Evolutionary conservation across 2,888 invertebrate genomes (phyloP).

Genomic region (Glaucopsyche alexis): DNA sequence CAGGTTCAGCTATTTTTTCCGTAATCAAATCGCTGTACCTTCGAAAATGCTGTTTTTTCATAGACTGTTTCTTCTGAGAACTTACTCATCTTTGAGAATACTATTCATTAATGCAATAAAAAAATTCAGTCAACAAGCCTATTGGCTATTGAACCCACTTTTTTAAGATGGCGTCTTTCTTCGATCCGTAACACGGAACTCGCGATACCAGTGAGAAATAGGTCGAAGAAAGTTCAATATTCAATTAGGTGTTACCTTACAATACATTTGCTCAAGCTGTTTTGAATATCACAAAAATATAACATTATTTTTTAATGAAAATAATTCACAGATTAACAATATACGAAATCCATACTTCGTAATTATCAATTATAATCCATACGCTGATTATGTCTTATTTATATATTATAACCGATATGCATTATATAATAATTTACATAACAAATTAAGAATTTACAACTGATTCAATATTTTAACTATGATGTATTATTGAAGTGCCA

Average conservation of each 20-base stretch:
- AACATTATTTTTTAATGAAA: not conserved
- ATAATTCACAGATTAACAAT: not conserved
- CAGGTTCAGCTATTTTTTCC: too few species aligned
- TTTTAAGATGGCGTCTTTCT: not conserved
- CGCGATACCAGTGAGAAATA: not conserved
- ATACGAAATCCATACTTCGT: too few species aligned
- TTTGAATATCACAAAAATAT: constrained; percentile 1
- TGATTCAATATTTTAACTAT: not conserved
- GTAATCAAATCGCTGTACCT: too few species aligned
- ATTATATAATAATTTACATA: not conserved
- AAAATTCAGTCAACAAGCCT: too few species aligned
- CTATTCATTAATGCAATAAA: too few species aligned
- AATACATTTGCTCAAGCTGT: not conserved
- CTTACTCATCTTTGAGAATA: too few species aligned
- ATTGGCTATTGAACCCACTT: not conserved
- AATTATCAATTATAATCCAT: too few species aligned
- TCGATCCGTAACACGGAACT: not conserved
- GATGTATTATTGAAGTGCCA: constrained; percentile 13
- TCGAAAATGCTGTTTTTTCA: too few species aligned
- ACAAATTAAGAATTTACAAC: not conserved
- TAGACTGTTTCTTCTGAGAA: too few species aligned
- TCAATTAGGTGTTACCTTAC: not conserved
- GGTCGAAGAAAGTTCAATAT: not conserved
- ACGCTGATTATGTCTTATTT: too few species aligned
- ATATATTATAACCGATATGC: too few species aligned